Evolutionary conservation across 2,797 vertebrate species (phyloP), one percentile per base, ranked within the genome.

Genomic region (Tinamus major): DNA sequence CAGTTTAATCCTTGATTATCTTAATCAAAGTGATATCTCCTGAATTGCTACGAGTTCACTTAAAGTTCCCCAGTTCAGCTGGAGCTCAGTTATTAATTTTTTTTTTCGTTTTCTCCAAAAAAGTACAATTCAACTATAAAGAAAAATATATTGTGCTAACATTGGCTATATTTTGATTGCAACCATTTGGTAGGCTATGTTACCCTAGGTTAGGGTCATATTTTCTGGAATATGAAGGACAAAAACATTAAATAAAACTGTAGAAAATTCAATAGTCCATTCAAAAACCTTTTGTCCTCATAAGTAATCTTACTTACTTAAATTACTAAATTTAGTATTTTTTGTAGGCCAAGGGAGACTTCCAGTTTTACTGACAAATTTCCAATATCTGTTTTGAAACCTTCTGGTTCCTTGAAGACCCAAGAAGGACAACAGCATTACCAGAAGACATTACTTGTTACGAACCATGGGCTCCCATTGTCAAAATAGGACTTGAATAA

Each of bases 401-500:
- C 21, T n/a, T 79, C 55, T 75, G 64, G 9, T 37, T 83, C 41
- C 35, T 48, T 56, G 65, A 44, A 91, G 83, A 95, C 18, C 63
- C 46, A 87, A 87, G 53, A 81, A 64, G 68, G 46, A 72, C 51
- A 85, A 70, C 42, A 74, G 89, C 62, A 64, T 42, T 70, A 10
- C 23, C n/a, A 72, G 53, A 44, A n/a, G 49, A 90, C 20, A 14
- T 41, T 68, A 41, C 70, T 78, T 72, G 55, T 72, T 35, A 11
- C 7, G 31, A 86, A 21, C 35, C 53, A n/a, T 27, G 77, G 63
- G 59, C 70, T 85, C 67, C 85, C 59, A 77, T 48, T 96, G 71
- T 80, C 58, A 78, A 89, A 89, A 90, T 9, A 41, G 6, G 13
- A 75, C 89, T 95, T 89, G 71, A 71, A 71, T 48, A 92, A 58